Base-by-base conservation (phyloP, 2,797 vertebrate genomes). In the Petrocephalus sullivani region DNA sequence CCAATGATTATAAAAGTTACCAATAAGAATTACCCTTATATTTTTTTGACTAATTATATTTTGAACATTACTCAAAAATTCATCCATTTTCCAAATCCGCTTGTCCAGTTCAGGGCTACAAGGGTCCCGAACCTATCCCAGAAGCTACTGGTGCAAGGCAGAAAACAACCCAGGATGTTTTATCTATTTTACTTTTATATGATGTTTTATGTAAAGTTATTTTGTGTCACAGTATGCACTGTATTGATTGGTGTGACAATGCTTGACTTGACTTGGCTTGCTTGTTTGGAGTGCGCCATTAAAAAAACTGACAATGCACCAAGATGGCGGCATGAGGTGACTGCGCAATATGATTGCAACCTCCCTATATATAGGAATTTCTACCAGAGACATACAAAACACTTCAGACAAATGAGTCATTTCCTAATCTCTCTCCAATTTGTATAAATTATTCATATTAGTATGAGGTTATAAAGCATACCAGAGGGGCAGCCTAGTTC, bases 401-500 rank as follows among this genome's bases (percentile, higher is more conserved):
- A 21, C 14, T 61, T 83, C 78, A 61, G 54, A 60, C 41, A 58
- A 82, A 61, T 71, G 75, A 71, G n/a, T 82, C 1, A n/a, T 54
- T 46, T 56, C 21, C 54, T n/a, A 14, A 33, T 28, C 64, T 57
- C 28, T 33, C 54, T 82, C 19, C 19, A 49, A 61, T 88, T 23
- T 28, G 41, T 51, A 83, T 58, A 75, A 58, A 84, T 60, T 53
- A 49, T 88, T 51, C 82, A 57, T 88, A 84, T 88, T 21, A 53
- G 33, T 83, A 14, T 83, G 56, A 88, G 41, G 57, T 23, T 87
- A 57, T 60, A 37, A 41, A 85, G 82, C 19, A 21, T 10, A 56
- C 23, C 51, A 28, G 82, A 57, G 49, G 33, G 53, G n/a, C 54
- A 58, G 87, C 58, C 83, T 41, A 57, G 87, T 51, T 28, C 19